phyloP scores from a whole-genome alignment of 2,888 invertebrate genomes.

The Griposia aprilina region DNA sequence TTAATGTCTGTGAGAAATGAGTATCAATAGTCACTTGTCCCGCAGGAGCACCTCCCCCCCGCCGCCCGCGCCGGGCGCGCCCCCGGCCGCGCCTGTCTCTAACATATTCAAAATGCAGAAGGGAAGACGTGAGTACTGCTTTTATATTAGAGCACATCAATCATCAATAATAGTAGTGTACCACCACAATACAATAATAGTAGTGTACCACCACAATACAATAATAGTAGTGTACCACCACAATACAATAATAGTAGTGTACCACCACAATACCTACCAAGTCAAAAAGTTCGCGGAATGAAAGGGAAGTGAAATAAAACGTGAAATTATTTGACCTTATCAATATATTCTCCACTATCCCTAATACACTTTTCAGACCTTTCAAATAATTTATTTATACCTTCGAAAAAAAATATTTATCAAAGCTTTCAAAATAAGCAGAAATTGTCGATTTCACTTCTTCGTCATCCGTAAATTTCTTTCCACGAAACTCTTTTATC shows the following conservation, averaged over 20 bases:
- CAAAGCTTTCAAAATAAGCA: no score
- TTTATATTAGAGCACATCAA: neutral
- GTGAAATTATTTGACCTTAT: no score
- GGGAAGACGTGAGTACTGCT: slow-evolving; percentile 92
- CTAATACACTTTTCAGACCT: no score
- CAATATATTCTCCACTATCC: no score
- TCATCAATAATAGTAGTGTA: neutral
- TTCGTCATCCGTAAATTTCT: no score
- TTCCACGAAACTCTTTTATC: no score
- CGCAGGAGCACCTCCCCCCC: slow-evolving; percentile 67
- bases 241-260: neutral
- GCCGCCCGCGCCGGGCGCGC: slow-evolving; percentile 60
- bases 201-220: neutral
- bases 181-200: neutral
- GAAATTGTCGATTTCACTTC: no score
- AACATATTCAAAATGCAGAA: slow-evolving; percentile 96
- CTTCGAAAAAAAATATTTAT: no score
- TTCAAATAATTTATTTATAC: no score
- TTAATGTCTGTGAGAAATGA: neutral
- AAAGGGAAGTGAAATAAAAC: no score
- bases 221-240: neutral
- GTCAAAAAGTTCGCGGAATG: no score
- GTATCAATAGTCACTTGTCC: neutral
- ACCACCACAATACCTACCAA: neutral
- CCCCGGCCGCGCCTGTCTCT: slow-evolving; percentile 79